Evolutionary conservation across 2,113 vertebrate species (phyloP), one percentile per base, ranked within the genome.

Genomic region (Polypterus senegalus): DNA sequence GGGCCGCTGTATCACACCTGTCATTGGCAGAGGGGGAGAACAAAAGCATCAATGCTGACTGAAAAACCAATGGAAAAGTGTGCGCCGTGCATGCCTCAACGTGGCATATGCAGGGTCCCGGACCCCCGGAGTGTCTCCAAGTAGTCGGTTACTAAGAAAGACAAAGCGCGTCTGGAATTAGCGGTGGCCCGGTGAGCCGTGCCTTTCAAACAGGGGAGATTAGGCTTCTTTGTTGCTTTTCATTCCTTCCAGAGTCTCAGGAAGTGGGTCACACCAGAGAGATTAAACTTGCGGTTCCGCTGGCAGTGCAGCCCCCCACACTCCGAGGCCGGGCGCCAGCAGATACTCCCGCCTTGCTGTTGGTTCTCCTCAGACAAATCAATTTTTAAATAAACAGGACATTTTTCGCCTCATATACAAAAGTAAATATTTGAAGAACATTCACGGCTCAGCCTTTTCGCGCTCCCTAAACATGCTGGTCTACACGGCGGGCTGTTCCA

Each of bases 301-400:
- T 77, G 71, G 71, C 70, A 68, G 64, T 8, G 62, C 54, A 48
- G 5, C 49, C 27, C 27, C 27, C 27, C 27, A 27, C 27, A 62
- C 61, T 10, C 61, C 47, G 47, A 68, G 66, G 74, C 72, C 65
- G 9, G 47, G 44, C 5, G 71, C 81, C 79, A 83, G 76, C 46
- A 73, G 66, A 71, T 76, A 78, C 54, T 61, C 55, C 27, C 8
- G 51, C 63, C 59, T 64, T 27, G 51, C 57, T 6, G 59, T 48
- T 64, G 43, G 63, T 57, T 74, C 77, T 71, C 63, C 72, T 49
- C 57, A 62, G 27, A 58, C 49, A 72, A 70, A 67, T 59, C 55
- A 66, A 63, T 68, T 68, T 77, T 76, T 71, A 70, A 76, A 73
- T 73, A 82, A 80, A 65, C 69, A 80, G 70, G 68, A 65, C 69